Conservation (phyloP, 2,113 vertebrate species). For the Atractosteus spatula region DNA sequence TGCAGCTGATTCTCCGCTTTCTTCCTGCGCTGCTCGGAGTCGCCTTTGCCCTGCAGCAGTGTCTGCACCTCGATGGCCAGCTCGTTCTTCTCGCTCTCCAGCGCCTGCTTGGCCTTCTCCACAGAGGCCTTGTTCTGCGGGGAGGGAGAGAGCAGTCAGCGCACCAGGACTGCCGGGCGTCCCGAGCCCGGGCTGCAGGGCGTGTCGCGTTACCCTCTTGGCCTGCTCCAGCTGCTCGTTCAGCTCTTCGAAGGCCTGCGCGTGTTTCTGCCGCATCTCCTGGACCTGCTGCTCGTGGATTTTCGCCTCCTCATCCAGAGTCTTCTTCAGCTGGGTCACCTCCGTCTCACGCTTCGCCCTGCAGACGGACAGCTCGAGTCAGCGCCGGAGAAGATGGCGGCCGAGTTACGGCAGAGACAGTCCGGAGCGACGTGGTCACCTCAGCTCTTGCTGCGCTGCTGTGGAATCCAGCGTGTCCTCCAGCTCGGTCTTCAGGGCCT, state of each 20-base stretch:
- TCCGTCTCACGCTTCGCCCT: conserved; percentile 94
- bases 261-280: conserved; percentile 92
- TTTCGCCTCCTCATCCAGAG: conserved; percentile 85
- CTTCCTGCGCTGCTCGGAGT: conserved; percentile 92
- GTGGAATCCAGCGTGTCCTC: conserved; percentile 95
- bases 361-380: neutral
- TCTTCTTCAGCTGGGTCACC: conserved; percentile 87
- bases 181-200: too few species aligned
- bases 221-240: conserved; percentile 95
- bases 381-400: neutral
- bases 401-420: too few species aligned
- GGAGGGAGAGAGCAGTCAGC: neutral
- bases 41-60: conserved; percentile 84
- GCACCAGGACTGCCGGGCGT: neutral
- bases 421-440: conserved; percentile 54
- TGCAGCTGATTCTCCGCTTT: conserved; percentile 83
- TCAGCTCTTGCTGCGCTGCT: conserved; percentile 91
- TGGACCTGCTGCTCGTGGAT: conserved; percentile 83
- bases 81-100: conserved; percentile 89
- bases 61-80: conserved; percentile 85
- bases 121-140: conserved; percentile 88
- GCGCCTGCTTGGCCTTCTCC: conserved; percentile 90
- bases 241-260: conserved; percentile 88
- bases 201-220: conserved; percentile 73
- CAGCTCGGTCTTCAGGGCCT: conserved; percentile 92